phyloP scores from a whole-genome alignment of 1,140 invertebrate species.

The Pseudomyrmex gracilis region DNA sequence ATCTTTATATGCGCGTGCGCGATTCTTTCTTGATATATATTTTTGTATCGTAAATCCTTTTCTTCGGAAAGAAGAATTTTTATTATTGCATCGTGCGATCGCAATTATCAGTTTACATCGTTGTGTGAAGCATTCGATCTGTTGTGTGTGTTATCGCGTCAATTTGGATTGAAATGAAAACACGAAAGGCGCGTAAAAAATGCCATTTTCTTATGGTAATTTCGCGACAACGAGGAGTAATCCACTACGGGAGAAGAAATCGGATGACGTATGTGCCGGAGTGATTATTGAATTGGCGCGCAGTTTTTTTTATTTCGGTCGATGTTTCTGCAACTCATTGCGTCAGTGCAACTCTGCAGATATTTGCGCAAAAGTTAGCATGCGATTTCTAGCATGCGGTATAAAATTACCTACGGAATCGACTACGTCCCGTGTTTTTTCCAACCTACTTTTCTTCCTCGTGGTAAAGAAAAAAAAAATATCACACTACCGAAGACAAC shows the following conservation, averaged over 20 bases:
- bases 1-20: conserved; percentile 25
- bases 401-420: not conserved
- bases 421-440: not conserved
- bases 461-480: conserved; percentile 2
- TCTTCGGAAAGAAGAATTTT: not conserved
- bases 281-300: not conserved
- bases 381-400: conserved; percentile 7
- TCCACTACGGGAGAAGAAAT: not conserved
- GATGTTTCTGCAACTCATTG: conserved; percentile 30
- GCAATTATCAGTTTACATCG: too few relatives aligned
- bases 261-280: not conserved
- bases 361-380: not conserved
- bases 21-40: not conserved
- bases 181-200: not conserved
- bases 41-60: not conserved
- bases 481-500: conserved; percentile 1
- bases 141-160: not conserved
- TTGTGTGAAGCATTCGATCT: not conserved
- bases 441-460: not conserved
- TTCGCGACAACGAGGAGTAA: not conserved
- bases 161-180: conserved; percentile 7
- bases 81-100: too few relatives aligned
- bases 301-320: not conserved
- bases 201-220: not conserved
- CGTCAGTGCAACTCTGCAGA: not conserved